Conservation (phyloP, 2,797 vertebrate species). For the Sus cebifrons region DNA sequence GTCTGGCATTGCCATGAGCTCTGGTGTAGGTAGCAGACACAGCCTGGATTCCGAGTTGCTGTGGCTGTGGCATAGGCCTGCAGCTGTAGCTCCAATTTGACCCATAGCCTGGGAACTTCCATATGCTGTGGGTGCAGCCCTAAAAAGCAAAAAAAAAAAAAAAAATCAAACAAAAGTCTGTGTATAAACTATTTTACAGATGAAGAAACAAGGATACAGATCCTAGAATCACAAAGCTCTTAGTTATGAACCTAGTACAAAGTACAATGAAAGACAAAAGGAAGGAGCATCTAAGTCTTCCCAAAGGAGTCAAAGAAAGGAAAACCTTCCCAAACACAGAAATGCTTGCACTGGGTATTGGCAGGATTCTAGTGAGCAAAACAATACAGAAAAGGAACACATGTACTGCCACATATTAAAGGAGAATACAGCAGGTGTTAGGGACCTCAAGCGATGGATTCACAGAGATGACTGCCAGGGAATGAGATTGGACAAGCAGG, state of each 20-base stretch:
- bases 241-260: not conserved
- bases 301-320: not conserved
- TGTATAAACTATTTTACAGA: not conserved
- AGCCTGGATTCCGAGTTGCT: too few relatives aligned
- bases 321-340: not conserved
- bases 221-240: conserved; percentile 9
- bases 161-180: not conserved
- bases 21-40: too few relatives aligned
- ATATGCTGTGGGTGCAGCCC: too few relatives aligned
- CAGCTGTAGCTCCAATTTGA: too few relatives aligned
- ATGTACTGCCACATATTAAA: not conserved
- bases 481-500: not conserved
- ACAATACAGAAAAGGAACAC: not conserved
- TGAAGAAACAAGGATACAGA: conserved; percentile 3
- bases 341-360: not conserved
- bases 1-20: too few relatives aligned
- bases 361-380: not conserved
- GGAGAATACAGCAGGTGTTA: not conserved
- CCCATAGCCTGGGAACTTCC: too few relatives aligned
- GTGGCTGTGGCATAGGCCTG: too few relatives aligned
- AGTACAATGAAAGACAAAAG: not conserved
- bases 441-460: not conserved
- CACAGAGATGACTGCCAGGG: not conserved
- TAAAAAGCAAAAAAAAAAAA: too few relatives aligned
- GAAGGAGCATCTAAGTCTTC: not conserved